Evolutionary conservation across 2,888 invertebrate species (phyloP).

Genomic region (Ophion costatus): DNA sequence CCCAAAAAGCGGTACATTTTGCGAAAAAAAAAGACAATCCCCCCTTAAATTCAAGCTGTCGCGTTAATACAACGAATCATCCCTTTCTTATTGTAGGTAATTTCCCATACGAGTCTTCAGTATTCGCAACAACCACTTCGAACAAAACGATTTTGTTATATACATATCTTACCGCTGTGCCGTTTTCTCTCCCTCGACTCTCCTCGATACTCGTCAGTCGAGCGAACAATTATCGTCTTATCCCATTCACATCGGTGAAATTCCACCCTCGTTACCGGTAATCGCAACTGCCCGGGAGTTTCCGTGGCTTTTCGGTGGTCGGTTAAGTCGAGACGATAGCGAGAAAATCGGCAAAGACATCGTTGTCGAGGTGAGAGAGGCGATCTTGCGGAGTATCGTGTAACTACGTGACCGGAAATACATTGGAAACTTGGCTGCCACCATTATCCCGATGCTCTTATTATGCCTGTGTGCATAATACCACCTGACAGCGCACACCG

Average conservation of each 20-base stretch:
- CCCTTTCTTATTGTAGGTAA: constrained; percentile 48
- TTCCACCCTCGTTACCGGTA: constrained; percentile 55
- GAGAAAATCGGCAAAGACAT: constrained; percentile 57
- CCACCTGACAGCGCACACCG: background rate
- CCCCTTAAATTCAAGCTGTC: constrained; percentile 47
- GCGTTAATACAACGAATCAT: constrained; percentile 55
- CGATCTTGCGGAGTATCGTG: constrained; percentile 43
- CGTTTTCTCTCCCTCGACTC: constrained; percentile 32
- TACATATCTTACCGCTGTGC: background rate
- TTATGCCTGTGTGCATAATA: constrained; percentile 6
- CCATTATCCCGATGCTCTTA: constrained; percentile 19
- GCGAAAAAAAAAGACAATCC: too few relatives aligned
- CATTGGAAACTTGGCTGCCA: constrained; percentile 38
- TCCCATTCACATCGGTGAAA: constrained; percentile 62
- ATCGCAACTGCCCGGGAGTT: constrained; percentile 57
- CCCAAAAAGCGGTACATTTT: too few relatives aligned
- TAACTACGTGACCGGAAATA: constrained; percentile 49
- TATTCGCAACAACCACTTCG: constrained; percentile 46
- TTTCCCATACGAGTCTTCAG: constrained; percentile 25
- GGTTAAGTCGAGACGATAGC: constrained; percentile 54
- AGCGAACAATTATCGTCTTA: constrained; percentile 60
- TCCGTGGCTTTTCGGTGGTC: constrained; percentile 40
- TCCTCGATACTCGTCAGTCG: constrained; percentile 45
- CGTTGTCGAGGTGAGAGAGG: constrained; percentile 36
- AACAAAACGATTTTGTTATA: constrained; percentile 19